These are phyloP conservation scores for Dicentrarchus labrax DNA, from an alignment of 2,113 vertebrate species.

Conservation along the genomic window DNA sequence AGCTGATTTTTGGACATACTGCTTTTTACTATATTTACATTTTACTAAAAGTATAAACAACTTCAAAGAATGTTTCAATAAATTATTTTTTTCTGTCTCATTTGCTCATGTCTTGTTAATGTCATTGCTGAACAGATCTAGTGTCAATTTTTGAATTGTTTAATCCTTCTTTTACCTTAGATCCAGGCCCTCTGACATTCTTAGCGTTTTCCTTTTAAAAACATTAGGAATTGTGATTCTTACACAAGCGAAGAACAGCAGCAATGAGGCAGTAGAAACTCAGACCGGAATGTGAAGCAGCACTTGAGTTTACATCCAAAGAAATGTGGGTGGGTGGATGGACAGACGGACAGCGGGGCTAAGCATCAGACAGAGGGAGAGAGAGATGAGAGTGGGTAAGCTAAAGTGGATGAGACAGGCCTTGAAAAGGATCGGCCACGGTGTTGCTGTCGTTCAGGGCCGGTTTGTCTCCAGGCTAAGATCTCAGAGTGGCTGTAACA, in stretches of 20 bases:
- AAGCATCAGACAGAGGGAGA: slow-evolving; percentile 31
- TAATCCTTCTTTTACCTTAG: background rate
- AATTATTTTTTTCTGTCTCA: background rate
- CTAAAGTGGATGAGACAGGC: slow-evolving; percentile 75
- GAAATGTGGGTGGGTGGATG: background rate
- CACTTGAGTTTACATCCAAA: background rate
- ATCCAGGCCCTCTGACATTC: too few relatives aligned
- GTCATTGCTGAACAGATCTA: slow-evolving; percentile 1
- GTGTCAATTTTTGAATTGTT: background rate
- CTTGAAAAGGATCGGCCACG: slow-evolving; percentile 71
- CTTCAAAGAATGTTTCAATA: background rate
- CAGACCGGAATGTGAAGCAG: slow-evolving; percentile 9
- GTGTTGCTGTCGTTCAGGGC: slow-evolving; percentile 49
- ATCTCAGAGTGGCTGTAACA: slow-evolving; percentile 38
- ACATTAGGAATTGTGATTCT: background rate
- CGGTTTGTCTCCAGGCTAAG: slow-evolving; percentile 52
- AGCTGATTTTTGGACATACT: background rate
- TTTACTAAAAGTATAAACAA: background rate
- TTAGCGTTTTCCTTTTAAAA: background rate
- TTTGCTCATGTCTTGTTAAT: slow-evolving; percentile 1
- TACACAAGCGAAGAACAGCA: background rate
- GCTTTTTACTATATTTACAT: too few relatives aligned
- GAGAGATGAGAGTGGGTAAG: slow-evolving; percentile 57
- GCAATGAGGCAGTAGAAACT: background rate
- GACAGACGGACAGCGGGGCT: background rate